phyloP scores from a whole-genome alignment of 2,797 vertebrate species.

The Toxotes lorentzi region DNA sequence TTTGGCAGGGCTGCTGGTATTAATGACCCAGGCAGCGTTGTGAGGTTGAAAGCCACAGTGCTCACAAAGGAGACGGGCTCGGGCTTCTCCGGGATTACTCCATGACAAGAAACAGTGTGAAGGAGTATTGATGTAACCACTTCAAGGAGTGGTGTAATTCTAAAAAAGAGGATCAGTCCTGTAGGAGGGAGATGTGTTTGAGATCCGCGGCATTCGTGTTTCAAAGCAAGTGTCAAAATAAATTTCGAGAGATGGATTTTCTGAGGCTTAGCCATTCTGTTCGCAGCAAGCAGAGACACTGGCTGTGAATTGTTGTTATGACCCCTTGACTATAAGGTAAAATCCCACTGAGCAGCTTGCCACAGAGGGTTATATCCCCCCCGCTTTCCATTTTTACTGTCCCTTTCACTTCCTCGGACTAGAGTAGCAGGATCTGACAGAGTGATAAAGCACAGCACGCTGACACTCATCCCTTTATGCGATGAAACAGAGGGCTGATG shows the following conservation, averaged over 20 bases:
- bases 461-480: slow-evolving; percentile 50
- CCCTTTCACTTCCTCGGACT: slow-evolving; percentile 16
- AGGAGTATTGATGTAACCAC: slow-evolving; percentile 52
- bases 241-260: slow-evolving; percentile 49
- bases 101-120: slow-evolving; percentile 27
- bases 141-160: slow-evolving; percentile 49
- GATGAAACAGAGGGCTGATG: slow-evolving; percentile 27
- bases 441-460: slow-evolving; percentile 38
- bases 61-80: slow-evolving; percentile 36
- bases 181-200: slow-evolving; percentile 19
- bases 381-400: slow-evolving; percentile 25
- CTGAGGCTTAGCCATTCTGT: slow-evolving; percentile 28
- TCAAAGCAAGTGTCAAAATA: slow-evolving; percentile 61
- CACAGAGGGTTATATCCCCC: slow-evolving; percentile 39
- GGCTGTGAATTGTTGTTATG: slow-evolving; percentile 48
- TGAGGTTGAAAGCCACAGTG: slow-evolving; percentile 40
- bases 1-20: slow-evolving; percentile 55
- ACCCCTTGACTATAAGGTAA: slow-evolving; percentile 51
- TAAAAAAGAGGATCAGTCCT: slow-evolving; percentile 37
- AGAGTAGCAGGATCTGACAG: slow-evolving; percentile 21
- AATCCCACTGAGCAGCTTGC: slow-evolving; percentile 51
- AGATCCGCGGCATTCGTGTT: slow-evolving; percentile 44
- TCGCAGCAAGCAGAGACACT: slow-evolving; percentile 44
- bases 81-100: slow-evolving; percentile 19
- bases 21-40: slow-evolving; percentile 50